Base-by-base conservation (phyloP, 2,113 vertebrate species). In the Pluvianellus socialis region DNA sequence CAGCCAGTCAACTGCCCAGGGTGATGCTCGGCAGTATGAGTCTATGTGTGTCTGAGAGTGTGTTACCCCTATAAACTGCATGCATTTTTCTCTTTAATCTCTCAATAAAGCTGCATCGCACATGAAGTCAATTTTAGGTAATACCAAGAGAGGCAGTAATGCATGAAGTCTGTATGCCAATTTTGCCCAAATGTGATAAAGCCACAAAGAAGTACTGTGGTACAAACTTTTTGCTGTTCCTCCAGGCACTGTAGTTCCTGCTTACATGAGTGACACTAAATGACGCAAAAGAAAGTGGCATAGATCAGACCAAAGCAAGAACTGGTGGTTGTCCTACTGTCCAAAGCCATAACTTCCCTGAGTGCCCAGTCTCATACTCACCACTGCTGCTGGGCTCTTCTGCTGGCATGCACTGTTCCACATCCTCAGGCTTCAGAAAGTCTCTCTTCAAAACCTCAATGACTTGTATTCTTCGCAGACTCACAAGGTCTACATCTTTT, bases 391-490 rank as follows among this genome's bases (percentile, higher is more conserved):
- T 50, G 35, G 62, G n/a, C 52, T 97, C 98, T 70, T 97, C 96
- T 45, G 97, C 97, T 75, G 97, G 88, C 52, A 88, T 72, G 58
- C 68, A 77, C 94, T 97, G 97, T n/a, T 97, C 95, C 30, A 50
- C 12, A 2, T 94, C 95, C 53, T 95, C 91, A 1, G 84, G 90
- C n/a, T 96, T 74, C 42, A 97, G 92, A 70, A 77, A 73, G 59
- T 88, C 94, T 94, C 72, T 96, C 52, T 94, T 97, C 74, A 94
- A 53, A 66, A 99, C 90, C 73, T 99, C 98, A 9, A 99, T 94
- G 26, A 99, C 98, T 85, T 99, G 98, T 49, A 99, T 98, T 45
- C 98, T 98, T 68, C 98, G 97, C 86, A 99, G 97, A 7, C 92
- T 97, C 81, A 97, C 91, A 56, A 99, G 96, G 96, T 99, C 98